Conservation (phyloP, 2,113 vertebrate genomes). For the Dermatemys mawii region DNA sequence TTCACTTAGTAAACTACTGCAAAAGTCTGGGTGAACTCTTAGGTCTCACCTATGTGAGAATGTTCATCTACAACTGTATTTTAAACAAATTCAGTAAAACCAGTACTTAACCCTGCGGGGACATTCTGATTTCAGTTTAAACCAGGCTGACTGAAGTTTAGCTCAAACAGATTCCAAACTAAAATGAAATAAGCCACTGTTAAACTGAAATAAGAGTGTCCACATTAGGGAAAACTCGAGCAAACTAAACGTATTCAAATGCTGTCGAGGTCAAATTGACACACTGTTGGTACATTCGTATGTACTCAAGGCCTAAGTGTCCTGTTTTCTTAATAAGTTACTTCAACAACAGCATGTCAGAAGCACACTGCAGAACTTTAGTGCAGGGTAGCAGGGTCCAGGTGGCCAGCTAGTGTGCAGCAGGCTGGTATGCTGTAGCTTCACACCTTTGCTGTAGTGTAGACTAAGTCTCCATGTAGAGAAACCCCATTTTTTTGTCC, state of each 20-base stretch:
- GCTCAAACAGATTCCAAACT: not conserved
- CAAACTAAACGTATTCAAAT: not conserved
- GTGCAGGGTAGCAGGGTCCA: not conserved
- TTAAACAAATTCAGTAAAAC: not conserved
- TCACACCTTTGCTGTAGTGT: not conserved
- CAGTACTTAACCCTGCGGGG: not conserved
- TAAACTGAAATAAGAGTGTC: not conserved
- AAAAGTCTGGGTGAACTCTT: not conserved
- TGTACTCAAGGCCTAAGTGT: not conserved
- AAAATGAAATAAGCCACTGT: not conserved
- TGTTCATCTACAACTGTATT: not conserved
- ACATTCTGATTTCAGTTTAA: not conserved
- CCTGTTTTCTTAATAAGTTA: not conserved
- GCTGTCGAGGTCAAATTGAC: not conserved
- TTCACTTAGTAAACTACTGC: too few relatives aligned
- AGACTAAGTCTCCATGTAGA: not conserved
- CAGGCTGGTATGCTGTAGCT: not conserved
- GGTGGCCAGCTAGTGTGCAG: not conserved
- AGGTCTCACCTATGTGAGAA: not conserved
- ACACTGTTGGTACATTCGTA: not conserved
- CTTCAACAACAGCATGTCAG: not conserved
- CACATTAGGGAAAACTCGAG: not conserved
- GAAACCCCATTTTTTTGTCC: not conserved
- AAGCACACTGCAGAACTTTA: not conserved
- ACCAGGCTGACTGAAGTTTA: not conserved